Evolutionary conservation across 2,888 invertebrate genomes (phyloP), one percentile per base, ranked within the genome.

Genomic region (Callyntrura sp.): DNA sequence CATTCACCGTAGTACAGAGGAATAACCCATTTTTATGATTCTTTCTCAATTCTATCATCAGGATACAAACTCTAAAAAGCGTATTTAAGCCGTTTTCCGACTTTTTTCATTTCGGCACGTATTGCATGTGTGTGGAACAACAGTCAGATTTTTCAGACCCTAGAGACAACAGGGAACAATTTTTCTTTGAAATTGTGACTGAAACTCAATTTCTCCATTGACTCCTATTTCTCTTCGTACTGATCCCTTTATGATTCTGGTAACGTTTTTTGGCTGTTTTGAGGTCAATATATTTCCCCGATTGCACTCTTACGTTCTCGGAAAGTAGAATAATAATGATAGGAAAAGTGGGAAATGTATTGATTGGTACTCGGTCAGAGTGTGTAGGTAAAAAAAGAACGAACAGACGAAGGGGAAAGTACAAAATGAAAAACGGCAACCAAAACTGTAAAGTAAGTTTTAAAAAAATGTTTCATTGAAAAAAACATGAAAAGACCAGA

Each of bases 121-220:
- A 25, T 25, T 62, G 62, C 14, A 5, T 62, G 11, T 25, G 62
- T 25, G 11, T 17, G 25, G 62, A 11, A 25, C 17, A 62, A 11
- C 62, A 25, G 14, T 51, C 12, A 60, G 20, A n/a, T n/a, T n/a
- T n/a, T n/a, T n/a, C n/a, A n/a, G n/a, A n/a, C 28, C 14, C 65
- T 28, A 25, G n/a, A n/a, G 35, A 68, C 68, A 35, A n/a, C n/a
- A 35, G 68, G 14, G 68, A 68, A 35, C 6, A 62, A 1, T 35
- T 28, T 12, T 62, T 62, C 35, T 68, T 68, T 68, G 68, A 68
- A 35, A 62, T 35, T 68, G 68, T 14, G n/a, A 70, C 70, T 70
- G 20, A 70, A 73, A 73, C 11, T 51, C 51, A 48, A 73, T 73
- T 73, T 73, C 51, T 73, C 45, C 73, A 73, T 73, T 73, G 73